A percentile compares a stretch with the other conserved stretches of the same genome.
Evolutionary conservation across 2,797 vertebrate species (phyloP).

Genomic region (Anomalospiza imberbis): DNA sequence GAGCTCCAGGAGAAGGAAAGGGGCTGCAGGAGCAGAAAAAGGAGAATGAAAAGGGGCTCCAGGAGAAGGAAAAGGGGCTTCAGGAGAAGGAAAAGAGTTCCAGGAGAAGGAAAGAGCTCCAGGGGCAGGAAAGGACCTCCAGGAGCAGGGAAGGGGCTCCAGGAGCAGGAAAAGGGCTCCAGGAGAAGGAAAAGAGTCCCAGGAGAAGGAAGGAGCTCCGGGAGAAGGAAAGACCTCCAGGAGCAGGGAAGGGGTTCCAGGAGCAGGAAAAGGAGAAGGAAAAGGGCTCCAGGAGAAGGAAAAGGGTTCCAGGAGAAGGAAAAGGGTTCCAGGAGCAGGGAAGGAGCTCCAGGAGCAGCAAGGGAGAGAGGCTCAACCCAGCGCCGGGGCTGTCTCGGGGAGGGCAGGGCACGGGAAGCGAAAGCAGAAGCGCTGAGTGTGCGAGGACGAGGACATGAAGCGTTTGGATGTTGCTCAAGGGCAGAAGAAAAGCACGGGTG

Average conservation of each 20-base stretch:
- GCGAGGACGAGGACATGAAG: not conserved
- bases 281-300: too few species aligned
- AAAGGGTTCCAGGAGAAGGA: too few species aligned
- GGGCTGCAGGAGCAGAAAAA: too few species aligned
- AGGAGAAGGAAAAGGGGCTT: too few species aligned
- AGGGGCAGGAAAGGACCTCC: too few species aligned
- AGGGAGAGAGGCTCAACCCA: not conserved
- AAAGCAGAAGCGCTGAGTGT: not conserved
- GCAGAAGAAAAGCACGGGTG: not conserved
- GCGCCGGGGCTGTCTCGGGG: not conserved
- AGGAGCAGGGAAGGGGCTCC: too few species aligned
- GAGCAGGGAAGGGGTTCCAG: accelerated
- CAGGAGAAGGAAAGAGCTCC: too few species aligned
- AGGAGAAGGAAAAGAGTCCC: too few species aligned
- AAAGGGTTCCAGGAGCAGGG: not conserved
- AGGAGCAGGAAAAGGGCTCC: too few species aligned
- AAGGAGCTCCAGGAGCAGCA: not conserved
- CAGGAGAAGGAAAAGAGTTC: too few species aligned
- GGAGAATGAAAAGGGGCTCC: too few species aligned
- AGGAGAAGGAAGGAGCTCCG: not conserved
- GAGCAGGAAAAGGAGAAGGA: accelerated
- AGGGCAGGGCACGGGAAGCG: not conserved
- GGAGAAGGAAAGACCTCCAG: accelerated
- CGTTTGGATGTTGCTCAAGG: not conserved
- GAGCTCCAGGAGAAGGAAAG: not conserved